Evolutionary conservation across 2,888 invertebrate genomes (phyloP).

Genomic region (Lottia scabra): DNA sequence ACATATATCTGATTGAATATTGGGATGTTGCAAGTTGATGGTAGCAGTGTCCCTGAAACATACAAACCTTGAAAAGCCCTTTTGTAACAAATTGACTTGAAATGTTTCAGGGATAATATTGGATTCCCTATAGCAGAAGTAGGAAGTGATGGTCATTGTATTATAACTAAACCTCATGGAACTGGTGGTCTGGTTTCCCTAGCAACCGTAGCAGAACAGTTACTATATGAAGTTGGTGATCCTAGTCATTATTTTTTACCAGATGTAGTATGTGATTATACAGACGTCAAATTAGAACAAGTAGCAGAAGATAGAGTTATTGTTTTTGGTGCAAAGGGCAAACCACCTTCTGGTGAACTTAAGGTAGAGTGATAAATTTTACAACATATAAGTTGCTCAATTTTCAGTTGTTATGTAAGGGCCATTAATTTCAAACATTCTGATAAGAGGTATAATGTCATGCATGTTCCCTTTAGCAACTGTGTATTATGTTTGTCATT

Average conservation of each 20-base stretch:
- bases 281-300: slow-evolving; percentile 64
- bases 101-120: slow-evolving; percentile 67
- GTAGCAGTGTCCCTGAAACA: too few relatives aligned
- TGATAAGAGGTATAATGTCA: too few relatives aligned
- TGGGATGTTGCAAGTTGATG: too few relatives aligned
- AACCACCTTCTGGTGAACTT: slow-evolving; percentile 68
- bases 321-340: slow-evolving; percentile 70
- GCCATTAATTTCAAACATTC: too few relatives aligned
- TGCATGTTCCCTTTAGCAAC: too few relatives aligned
- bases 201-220: slow-evolving; percentile 71
- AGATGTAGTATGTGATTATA: slow-evolving; percentile 72
- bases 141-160: slow-evolving; percentile 65
- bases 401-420: too few relatives aligned
- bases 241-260: slow-evolving; percentile 70
- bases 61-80: too few relatives aligned
- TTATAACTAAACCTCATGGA: slow-evolving; percentile 70
- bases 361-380: too few relatives aligned
- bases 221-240: slow-evolving; percentile 72
- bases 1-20: too few relatives aligned
- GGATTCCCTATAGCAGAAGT: slow-evolving; percentile 72
- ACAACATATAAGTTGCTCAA: too few relatives aligned
- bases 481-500: too few relatives aligned
- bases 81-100: too few relatives aligned
- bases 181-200: slow-evolving; percentile 71
- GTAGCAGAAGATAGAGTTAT: slow-evolving; percentile 57